Conservation (phyloP, 2,113 vertebrate species). For the Gasterosteus aculeatus region DNA sequence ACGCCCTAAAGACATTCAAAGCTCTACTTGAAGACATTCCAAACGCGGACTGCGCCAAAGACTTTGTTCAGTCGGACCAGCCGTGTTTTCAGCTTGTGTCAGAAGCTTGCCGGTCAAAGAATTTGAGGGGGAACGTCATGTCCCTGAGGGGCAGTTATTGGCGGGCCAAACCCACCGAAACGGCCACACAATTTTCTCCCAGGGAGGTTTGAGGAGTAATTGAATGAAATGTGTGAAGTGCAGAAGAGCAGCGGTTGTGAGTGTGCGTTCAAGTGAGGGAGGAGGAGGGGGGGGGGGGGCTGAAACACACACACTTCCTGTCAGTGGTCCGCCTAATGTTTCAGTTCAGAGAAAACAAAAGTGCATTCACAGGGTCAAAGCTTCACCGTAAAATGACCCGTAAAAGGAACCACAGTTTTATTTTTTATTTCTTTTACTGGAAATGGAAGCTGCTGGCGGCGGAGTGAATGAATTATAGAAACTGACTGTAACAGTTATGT, state of each 20-base stretch:
- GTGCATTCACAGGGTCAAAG: neutral
- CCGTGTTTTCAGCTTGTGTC: slow-evolving; percentile 11
- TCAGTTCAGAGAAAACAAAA: neutral
- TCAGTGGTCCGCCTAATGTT: neutral
- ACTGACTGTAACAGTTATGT: neutral
- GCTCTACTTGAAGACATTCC: slow-evolving; percentile 29
- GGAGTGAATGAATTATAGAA: slow-evolving; percentile 29
- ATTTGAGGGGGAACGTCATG: slow-evolving; percentile 3
- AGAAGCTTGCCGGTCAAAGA: slow-evolving; percentile 33
- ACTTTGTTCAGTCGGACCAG: slow-evolving; percentile 19
- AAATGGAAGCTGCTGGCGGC: slow-evolving; percentile 15
- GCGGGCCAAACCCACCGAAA: slow-evolving; percentile 3
- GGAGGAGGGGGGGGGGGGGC: neutral
- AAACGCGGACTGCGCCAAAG: neutral
- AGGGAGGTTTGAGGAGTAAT: slow-evolving; percentile 16
- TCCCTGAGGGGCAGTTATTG: slow-evolving; percentile 41
- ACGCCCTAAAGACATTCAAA: slow-evolving; percentile 5
- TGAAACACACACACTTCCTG: neutral
- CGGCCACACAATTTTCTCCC: slow-evolving; percentile 8
- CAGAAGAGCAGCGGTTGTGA: neutral
- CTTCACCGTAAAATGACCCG: neutral
- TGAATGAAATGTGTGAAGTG: slow-evolving; percentile 24
- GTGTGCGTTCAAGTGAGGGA: neutral
- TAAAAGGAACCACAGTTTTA: neutral
- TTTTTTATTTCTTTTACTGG: slow-evolving; percentile 1